These are phyloP conservation scores for Rhea americana DNA, from an alignment of 2,113 vertebrate species.

Conservation along the genomic window DNA sequence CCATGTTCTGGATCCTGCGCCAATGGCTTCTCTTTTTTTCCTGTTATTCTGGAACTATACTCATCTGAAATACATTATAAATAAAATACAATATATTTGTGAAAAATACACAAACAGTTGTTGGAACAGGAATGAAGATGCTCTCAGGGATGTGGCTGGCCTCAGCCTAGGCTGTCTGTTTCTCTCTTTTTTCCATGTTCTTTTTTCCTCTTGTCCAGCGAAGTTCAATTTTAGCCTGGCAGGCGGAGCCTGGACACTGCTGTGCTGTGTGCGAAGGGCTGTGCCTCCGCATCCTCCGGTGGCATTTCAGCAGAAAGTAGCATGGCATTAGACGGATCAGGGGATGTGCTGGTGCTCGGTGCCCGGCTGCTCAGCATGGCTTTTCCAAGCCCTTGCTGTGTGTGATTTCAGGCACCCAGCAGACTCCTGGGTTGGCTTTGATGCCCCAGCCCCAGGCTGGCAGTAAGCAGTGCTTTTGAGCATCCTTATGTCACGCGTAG, in stretches of 20 bases:
- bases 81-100: not conserved
- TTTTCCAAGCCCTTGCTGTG: not conserved
- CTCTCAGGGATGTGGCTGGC: not conserved
- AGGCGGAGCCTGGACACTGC: no score
- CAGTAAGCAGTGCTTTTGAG: not conserved
- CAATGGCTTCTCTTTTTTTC: not conserved
- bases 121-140: not conserved
- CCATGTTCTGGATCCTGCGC: not conserved
- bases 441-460: not conserved
- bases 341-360: no score
- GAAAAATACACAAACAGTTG: rapidly evolving
- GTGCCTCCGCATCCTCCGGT: no score
- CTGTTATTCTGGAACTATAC: not conserved
- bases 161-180: not conserved
- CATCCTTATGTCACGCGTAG: not conserved
- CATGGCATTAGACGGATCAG: no score
- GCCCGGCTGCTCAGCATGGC: no score
- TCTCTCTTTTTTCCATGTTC: not conserved
- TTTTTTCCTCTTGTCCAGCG: not conserved
- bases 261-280: no score
- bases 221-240: not conserved
- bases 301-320: no score
- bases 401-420: not conserved
- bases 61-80: not conserved
- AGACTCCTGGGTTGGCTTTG: not conserved